Base-by-base conservation (phyloP, 1,140 invertebrate species). In the Lethrus apterus region DNA sequence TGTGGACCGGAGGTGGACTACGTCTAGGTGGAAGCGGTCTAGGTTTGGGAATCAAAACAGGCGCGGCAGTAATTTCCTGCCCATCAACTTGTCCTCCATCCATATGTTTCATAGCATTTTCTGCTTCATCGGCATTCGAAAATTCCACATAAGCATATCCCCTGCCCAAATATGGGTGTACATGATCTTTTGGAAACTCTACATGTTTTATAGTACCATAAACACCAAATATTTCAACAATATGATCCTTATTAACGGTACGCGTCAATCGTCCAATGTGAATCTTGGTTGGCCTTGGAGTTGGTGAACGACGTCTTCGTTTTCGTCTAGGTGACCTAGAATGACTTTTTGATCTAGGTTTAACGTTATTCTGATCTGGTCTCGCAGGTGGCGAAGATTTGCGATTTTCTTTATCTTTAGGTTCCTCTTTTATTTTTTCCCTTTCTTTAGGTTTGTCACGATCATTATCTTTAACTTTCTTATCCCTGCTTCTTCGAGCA, bases 71-170 rank as follows among this genome's bases (percentile, higher is more conserved):
- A 32, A 98, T 89, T 72, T 96, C 93, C 66, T 94, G 90, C 11
- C 93, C 93, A 73, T 88, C 84, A 54, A 89, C 84, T 70, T 87
- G 84, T 21, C 84, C 95, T 67, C 95, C 95, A 73, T 99, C 93
- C 95, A 98, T 98, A 59, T 98, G 91, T 69, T 97, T 98, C 81
- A 98, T 92, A 0, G 95, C 95, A 72, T 94, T 94, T 69, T 97
- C 93, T 21, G 94, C 94, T 69, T 97, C 93, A 59, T 97, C 93
- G 1, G 90, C 71, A 46, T 82, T 94, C 53, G 83, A 84, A 70
- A 88, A 99, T 60, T 98, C 94, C 4, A 99, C 84, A 67, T 97
- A 98, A 4, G 89, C 92, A 73, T 91, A 92, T 10, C 93, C 92
- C 18, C 86, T 76, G 15, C 87, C 85, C 52, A 92, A 76, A 62